phyloP scores from a whole-genome alignment of 2,113 vertebrate genomes.

The Grantiella picta region DNA sequence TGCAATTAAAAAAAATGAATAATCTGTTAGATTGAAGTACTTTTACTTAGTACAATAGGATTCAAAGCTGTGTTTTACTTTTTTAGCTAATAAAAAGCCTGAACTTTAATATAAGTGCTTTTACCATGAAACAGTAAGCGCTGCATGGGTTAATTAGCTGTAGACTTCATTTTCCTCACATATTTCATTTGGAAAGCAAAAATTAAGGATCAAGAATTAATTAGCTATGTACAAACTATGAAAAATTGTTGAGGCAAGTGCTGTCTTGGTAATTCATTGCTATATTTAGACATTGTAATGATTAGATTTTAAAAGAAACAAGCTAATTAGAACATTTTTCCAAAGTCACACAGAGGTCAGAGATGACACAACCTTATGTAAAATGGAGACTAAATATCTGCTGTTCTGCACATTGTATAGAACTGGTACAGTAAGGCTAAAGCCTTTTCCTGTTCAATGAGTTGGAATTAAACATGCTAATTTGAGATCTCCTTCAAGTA shows the following conservation, averaged over 20 bases:
- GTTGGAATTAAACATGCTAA: slow-evolving; percentile 96
- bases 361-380: background rate
- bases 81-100: background rate
- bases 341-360: slow-evolving; percentile 19
- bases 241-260: slow-evolving; percentile 39
- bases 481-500: slow-evolving; percentile 85
- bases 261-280: slow-evolving; percentile 38
- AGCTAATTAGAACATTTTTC: slow-evolving; percentile 35
- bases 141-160: slow-evolving; percentile 32
- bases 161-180: slow-evolving; percentile 39
- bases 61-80: background rate
- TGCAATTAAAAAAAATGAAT: background rate
- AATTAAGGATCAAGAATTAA: slow-evolving; percentile 36
- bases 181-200: slow-evolving; percentile 36
- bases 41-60: background rate
- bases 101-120: background rate
- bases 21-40: background rate
- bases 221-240: slow-evolving; percentile 18
- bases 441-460: slow-evolving; percentile 88
- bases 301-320: slow-evolving; percentile 51
- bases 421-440: slow-evolving; percentile 85
- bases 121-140: background rate
- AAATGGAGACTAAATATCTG: slow-evolving; percentile 30
- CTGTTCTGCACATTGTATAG: slow-evolving; percentile 38
- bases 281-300: slow-evolving; percentile 49